phyloP scores from a whole-genome alignment of 1,140 invertebrate genomes.

The Hyles euphorbiae region DNA sequence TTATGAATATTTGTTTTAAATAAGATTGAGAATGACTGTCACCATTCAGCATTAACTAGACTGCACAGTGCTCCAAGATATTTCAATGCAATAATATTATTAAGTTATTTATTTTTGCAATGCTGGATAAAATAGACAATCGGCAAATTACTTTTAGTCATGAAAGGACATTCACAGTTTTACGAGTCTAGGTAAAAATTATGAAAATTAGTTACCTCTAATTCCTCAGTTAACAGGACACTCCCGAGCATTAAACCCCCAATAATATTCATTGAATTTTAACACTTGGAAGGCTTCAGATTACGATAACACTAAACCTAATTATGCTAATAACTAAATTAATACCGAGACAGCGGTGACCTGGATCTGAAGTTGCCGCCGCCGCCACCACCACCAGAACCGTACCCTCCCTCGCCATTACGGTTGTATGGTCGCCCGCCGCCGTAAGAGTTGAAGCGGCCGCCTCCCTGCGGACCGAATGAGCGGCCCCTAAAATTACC shows the following conservation, averaged over 20 bases:
- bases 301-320: slow-evolving; percentile 74
- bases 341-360: slow-evolving; percentile 66
- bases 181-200: not conserved
- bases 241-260: slow-evolving; percentile 65
- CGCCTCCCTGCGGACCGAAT: slow-evolving; percentile 37
- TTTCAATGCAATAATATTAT: too few relatives aligned
- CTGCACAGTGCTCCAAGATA: too few relatives aligned
- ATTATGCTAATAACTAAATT: slow-evolving; percentile 66
- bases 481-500: slow-evolving; percentile 51
- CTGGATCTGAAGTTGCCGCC: slow-evolving; percentile 70
- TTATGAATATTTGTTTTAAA: too few relatives aligned
- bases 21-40: too few relatives aligned
- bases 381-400: slow-evolving; percentile 61
- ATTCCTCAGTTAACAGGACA: slow-evolving; percentile 54
- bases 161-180: too few relatives aligned
- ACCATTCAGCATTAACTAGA: too few relatives aligned
- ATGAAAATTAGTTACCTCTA: slow-evolving; percentile 50
- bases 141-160: too few relatives aligned
- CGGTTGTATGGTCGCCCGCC: slow-evolving; percentile 32
- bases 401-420: slow-evolving; percentile 70
- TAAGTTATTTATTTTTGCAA: too few relatives aligned
- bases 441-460: slow-evolving; percentile 34
- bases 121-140: too few relatives aligned
- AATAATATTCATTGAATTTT: slow-evolving; percentile 68
- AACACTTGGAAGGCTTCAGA: slow-evolving; percentile 72